Conservation (phyloP, 2,888 invertebrate genomes). For the Drosophila mulleri region DNA sequence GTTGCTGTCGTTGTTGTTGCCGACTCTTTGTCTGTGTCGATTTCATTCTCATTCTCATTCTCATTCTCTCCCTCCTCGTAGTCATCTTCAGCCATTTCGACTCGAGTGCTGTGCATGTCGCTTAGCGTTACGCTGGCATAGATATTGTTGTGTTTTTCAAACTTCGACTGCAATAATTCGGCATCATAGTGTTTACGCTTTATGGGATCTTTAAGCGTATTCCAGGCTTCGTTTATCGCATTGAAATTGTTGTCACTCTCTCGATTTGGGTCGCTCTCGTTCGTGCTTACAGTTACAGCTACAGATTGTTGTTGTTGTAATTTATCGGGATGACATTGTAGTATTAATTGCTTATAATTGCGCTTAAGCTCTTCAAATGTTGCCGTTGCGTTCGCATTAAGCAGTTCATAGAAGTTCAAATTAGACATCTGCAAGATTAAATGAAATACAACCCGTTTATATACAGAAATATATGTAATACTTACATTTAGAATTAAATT, state of each 20-base stretch:
- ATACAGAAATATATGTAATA: slow-evolving; percentile 37
- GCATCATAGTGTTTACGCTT: slow-evolving; percentile 89
- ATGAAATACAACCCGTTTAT: slow-evolving; percentile 32
- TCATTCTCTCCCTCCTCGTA: slow-evolving; percentile 19
- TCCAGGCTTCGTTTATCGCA: slow-evolving; percentile 90
- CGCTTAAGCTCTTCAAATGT: slow-evolving; percentile 81
- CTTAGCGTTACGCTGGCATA: slow-evolving; percentile 85
- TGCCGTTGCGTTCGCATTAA: slow-evolving; percentile 73
- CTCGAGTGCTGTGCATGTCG: slow-evolving; percentile 84
- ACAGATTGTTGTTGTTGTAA: slow-evolving; percentile 65
- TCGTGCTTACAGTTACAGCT: slow-evolving; percentile 36
- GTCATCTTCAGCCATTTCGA: slow-evolving; percentile 39
- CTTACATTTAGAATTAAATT: slow-evolving; percentile 59
- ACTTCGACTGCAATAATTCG: slow-evolving; percentile 87
- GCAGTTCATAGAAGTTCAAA: slow-evolving; percentile 82
- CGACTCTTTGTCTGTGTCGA: slow-evolving; percentile 54
- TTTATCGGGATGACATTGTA: slow-evolving; percentile 85
- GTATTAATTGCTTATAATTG: slow-evolving; percentile 84
- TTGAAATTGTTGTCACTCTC: slow-evolving; percentile 84
- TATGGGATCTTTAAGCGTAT: slow-evolving; percentile 87
- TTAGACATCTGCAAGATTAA: slow-evolving; percentile 68
- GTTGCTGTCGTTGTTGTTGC: slow-evolving; percentile 6
- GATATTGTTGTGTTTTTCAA: slow-evolving; percentile 87
- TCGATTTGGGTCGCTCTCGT: slow-evolving; percentile 67
- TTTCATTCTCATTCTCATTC: slow-evolving; percentile 10